These are phyloP conservation scores for Cyclargus thomasi DNA, from an alignment of 1,140 invertebrate species.

Conservation along the genomic window DNA sequence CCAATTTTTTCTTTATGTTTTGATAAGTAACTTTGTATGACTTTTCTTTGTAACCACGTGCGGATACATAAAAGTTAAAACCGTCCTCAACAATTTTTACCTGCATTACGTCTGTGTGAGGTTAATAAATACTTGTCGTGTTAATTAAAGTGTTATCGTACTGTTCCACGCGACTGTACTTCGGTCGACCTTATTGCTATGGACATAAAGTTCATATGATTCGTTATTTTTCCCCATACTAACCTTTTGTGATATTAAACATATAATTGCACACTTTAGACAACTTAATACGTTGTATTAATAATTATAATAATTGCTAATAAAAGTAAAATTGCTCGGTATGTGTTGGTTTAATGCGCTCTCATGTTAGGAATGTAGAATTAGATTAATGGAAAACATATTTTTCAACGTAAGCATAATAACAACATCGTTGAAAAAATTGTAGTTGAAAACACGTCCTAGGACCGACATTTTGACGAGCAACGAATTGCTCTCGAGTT, in stretches of 20 bases:
- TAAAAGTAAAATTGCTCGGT: conserved; percentile 23
- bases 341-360: conserved; percentile 24
- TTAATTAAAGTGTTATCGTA: conserved; percentile 11
- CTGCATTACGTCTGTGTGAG: background rate
- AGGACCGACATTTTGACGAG: too few species aligned
- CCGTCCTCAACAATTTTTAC: background rate
- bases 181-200: too few species aligned
- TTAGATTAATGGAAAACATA: background rate
- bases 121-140: conserved; percentile 11
- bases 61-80: background rate
- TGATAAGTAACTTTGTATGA: background rate
- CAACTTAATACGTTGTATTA: conserved; percentile 5
- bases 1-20: too few species aligned
- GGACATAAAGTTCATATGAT: background rate
- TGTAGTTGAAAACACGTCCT: too few species aligned
- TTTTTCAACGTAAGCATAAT: conserved; percentile 7
- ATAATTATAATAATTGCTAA: background rate
- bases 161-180: conserved; percentile 1
- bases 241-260: conserved; percentile 12
- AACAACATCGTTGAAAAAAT: background rate
- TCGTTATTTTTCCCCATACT: background rate
- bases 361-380: background rate
- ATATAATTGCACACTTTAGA: conserved; percentile 5
- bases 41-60: background rate
- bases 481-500: too few species aligned